Base-by-base conservation (phyloP, 2,888 invertebrate genomes). In the Scaptomyza polygonia region DNA sequence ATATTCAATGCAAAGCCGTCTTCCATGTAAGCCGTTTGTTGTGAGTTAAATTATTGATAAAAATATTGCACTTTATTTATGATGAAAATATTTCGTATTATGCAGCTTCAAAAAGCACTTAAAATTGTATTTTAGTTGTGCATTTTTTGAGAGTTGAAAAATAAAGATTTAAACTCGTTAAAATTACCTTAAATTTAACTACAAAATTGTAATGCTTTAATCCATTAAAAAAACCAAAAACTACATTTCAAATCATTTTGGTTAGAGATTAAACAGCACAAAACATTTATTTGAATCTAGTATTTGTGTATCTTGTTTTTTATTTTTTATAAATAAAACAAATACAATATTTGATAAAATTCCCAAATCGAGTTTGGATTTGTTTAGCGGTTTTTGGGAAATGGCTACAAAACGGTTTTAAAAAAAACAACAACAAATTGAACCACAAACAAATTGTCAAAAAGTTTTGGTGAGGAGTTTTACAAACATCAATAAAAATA, bases 401-500 rank as follows among this genome's bases (percentile, higher is more conserved):
- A 30, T 42, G 8, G 1, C 34, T 55, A 48, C 36, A 30, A 39
- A 12, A 34, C 18, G 32, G 11, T 14, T 1, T 7, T 6, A 42
- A 11, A 29, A 32, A 32, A 32, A 32, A 32, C 2, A n/a, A n/a
- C n/a, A n/a, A n/a, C n/a, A n/a, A 32, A 12, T 11, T 1, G 1
- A 7, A 14, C 43, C 52, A 43, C 34, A 53, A 55, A 30, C 47
- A 53, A 56, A 59, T 62, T 73, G 70, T 58, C 53, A 56, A 43
- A 62, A 58, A 70, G 48, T 56, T 73, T 62, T 14, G 43, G 16
- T 44, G 25, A 32, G 42, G 29, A 42, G 44, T 61, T 57, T 51
- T 44, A 42, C 25, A 43, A 67, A 48, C 65, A 77, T 77, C 80
- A 72, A 85, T 79, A 69, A 86, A 79, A 79, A 82, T 67, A 62